phyloP scores from a whole-genome alignment of 2,888 invertebrate genomes.

The Epistrophe grossulariae region DNA sequence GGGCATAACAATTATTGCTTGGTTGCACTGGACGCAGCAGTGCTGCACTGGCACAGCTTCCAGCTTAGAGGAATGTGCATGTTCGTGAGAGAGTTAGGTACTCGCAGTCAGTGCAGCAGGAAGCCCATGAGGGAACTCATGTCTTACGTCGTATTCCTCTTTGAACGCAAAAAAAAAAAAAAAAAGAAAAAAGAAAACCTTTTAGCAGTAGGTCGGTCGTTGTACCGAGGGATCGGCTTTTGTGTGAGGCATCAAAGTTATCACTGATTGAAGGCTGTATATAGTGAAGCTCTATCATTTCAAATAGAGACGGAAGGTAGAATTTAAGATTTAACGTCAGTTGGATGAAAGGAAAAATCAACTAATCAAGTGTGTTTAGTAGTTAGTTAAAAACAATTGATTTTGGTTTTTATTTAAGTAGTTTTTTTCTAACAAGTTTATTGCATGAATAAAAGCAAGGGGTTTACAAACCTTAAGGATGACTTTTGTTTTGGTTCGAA shows the following conservation, averaged over 20 bases:
- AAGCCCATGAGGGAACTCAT: conserved; percentile 55
- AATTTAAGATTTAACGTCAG: neutral
- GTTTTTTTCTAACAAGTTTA: neutral
- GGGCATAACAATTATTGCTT: conserved; percentile 71
- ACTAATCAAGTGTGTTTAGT: neutral
- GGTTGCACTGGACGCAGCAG: conserved; percentile 24
- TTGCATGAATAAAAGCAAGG: neutral
- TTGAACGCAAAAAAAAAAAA: conserved; percentile 17
- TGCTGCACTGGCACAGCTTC: conserved; percentile 20
- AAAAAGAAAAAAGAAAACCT: conserved; percentile 50
- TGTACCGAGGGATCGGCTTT: conserved; percentile 45
- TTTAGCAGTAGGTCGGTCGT: conserved; percentile 69
- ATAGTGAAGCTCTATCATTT: conserved; percentile 22
- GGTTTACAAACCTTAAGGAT: neutral
- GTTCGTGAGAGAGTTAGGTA: conserved; percentile 49
- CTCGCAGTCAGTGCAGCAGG: conserved; percentile 48
- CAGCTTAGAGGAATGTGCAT: conserved; percentile 57
- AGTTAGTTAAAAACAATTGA: neutral
- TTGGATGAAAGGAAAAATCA: neutral
- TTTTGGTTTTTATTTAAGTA: neutral
- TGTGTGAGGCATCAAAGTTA: conserved; percentile 57
- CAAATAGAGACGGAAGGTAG: neutral
- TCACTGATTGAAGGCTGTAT: conserved; percentile 54
- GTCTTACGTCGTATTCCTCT: conserved; percentile 31
- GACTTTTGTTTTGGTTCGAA: neutral